Base-by-base conservation (phyloP, 2,113 vertebrate genomes). In the Hemiprocne comata region DNA sequence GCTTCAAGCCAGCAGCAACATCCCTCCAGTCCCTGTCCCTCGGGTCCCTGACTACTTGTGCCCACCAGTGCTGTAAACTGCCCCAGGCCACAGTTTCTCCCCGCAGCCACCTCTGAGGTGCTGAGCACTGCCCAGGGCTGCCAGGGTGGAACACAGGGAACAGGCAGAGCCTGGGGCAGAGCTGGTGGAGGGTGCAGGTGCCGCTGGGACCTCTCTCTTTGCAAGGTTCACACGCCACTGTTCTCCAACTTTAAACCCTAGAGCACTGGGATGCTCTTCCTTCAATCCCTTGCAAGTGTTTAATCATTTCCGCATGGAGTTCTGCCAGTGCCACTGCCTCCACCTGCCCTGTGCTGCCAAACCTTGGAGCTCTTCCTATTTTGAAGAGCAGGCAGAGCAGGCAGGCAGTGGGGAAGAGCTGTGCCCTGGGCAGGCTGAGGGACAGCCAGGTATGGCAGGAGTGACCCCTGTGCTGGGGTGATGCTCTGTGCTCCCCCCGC, bases 141-240 rank as follows among this genome's bases (percentile, higher is more conserved):
- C 0, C 1, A 77, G 64, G 44, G 48, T 88, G 38, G 60, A 95
- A 60, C 65, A 34, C 51, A 71, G 53, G 29, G 53, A 95, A 61
- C 38, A 36, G 44, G 54, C 54, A 73, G 57, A 21, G 40, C 87
- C 74, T 73, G 3, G 62, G 66, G 40, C 61, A 90, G 34, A 92
- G 48, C n/a, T 74, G 51, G 46, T 5, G 4, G 40, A 75, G 17
- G 58, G 18, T 67, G 58, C 82, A 93, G 87, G 71, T 88, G 65
- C 87, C 0, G 4, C 62, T 94, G 92, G 61, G 95, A 95, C 61
- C 57, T 81, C 40, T 80, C 17, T 1, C 17, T 81, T 70, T 50
- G 36, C 83, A 55, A 92, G 69, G 79, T 94, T 96, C 94, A 92
- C 93, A 90, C 53, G 79, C 83, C 26, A 36, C 29, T 1, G 1